Percentiles rank a stretch among this genome's conserved stretches.
Conservation (phyloP, 2,797 vertebrate species). For the Coendou prehensilis region DNA sequence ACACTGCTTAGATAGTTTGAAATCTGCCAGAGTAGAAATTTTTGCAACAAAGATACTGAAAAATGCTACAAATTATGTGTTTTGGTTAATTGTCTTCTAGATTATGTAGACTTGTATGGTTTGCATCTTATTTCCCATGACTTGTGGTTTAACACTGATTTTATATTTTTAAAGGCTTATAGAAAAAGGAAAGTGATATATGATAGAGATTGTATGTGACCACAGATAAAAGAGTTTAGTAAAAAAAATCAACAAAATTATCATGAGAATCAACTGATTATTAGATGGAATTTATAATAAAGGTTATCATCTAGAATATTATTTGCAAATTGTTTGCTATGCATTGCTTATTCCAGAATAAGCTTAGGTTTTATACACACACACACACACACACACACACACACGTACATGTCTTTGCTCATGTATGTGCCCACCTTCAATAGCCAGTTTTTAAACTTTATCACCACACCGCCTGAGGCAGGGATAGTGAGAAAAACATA, state of each 20-base stretch:
- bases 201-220: background rate
- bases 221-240: background rate
- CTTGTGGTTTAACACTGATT: background rate
- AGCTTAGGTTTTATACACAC: background rate
- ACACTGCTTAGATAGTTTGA: background rate
- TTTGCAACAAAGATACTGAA: background rate
- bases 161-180: background rate
- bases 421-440: background rate
- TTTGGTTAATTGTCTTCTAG: background rate
- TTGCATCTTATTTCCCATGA: background rate
- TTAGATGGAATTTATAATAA: background rate
- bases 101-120: background rate
- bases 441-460: background rate
- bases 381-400: background rate
- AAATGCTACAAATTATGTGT: background rate
- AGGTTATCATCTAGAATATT: background rate
- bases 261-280: background rate
- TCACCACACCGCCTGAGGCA: background rate
- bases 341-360: background rate
- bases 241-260: background rate
- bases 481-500: background rate
- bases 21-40: background rate
- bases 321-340: background rate
- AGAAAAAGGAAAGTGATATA: background rate
- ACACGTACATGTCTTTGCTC: background rate